Evolutionary conservation across 2,797 vertebrate genomes (phyloP).

Genomic region (Sebastes steindachneri): DNA sequence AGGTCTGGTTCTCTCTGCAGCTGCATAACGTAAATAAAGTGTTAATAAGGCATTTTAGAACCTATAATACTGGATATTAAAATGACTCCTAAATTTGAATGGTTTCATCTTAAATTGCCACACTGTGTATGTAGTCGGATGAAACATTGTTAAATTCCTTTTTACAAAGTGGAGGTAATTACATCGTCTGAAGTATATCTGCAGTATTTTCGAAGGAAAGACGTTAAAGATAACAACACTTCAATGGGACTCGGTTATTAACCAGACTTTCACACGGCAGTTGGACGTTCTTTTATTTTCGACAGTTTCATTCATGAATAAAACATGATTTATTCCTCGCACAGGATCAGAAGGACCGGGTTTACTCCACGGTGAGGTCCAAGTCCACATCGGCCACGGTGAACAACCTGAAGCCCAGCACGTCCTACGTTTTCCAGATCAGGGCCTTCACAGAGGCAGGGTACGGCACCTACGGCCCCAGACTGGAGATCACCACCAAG

Average conservation of each 20-base stretch:
- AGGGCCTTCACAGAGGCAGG: conserved; percentile 96
- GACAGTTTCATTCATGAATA: neutral
- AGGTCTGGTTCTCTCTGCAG: neutral
- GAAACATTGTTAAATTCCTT: conserved; percentile 16
- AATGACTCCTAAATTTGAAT: neutral
- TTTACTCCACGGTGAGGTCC: conserved; percentile 96
- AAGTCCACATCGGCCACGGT: conserved; percentile 94
- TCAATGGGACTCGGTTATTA: conserved; percentile 20
- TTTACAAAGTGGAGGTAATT: conserved; percentile 49
- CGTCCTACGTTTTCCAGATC: conserved; percentile 97
- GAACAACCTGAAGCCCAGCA: conserved; percentile 97
- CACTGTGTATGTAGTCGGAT: neutral
- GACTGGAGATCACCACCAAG: conserved; percentile 94
- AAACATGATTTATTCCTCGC: neutral
- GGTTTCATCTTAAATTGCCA: conserved; percentile 14
- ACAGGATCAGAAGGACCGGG: conserved; percentile 96
- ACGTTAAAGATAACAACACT: conserved; percentile 17
- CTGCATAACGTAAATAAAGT: neutral
- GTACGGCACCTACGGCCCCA: conserved; percentile 93
- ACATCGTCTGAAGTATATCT: conserved; percentile 34
- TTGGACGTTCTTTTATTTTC: neutral
- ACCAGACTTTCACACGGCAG: neutral
- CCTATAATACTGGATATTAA: neutral
- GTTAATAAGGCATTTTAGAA: neutral
- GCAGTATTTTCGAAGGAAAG: conserved; percentile 11